A percentile compares a stretch with the other conserved stretches of the same genome.
Evolutionary conservation across 2,113 vertebrate genomes (phyloP).

Genomic region (Anarrhichthys ocellatus): DNA sequence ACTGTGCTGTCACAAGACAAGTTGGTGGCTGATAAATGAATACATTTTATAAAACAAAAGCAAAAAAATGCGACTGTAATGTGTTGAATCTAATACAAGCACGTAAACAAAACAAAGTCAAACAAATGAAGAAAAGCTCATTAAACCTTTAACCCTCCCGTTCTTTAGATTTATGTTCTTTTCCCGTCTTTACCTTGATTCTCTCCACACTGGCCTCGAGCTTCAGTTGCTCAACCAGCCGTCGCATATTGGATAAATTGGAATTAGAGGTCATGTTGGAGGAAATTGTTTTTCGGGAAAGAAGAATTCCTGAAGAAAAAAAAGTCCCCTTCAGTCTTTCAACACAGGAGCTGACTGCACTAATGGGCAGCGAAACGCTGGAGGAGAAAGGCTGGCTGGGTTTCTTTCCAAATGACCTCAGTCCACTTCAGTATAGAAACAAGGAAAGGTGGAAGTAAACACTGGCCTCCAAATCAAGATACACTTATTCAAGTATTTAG

Average conservation of each 20-base stretch:
- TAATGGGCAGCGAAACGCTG: constrained; percentile 41
- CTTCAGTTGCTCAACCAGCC: constrained; percentile 92
- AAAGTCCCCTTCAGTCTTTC: constrained; percentile 30
- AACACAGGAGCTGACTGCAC: constrained; percentile 41
- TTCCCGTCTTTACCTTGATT: constrained; percentile 86
- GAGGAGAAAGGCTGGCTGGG: constrained; percentile 28
- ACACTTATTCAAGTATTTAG: not conserved
- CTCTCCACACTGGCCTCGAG: constrained; percentile 92
- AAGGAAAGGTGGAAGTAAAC: constrained; percentile 19
- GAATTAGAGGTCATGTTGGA: constrained; percentile 89
- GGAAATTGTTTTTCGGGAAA: constrained; percentile 12
- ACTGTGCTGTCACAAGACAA: not conserved
- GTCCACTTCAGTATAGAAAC: constrained; percentile 33
- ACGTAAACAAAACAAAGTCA: not conserved
- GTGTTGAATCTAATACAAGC: not conserved
- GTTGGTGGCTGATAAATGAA: not conserved
- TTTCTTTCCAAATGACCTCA: constrained; percentile 63
- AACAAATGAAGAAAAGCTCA: not conserved
- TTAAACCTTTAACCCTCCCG: not conserved
- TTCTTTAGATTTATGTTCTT: not conserved
- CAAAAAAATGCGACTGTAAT: not conserved
- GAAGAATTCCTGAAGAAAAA: constrained; percentile 27
- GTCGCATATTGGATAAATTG: constrained; percentile 87
- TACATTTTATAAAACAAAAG: not conserved
- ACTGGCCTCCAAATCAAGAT: constrained; percentile 18